These are phyloP conservation scores for Scalopus aquaticus DNA, from an alignment of 2,113 vertebrate species.

Conservation along the genomic window DNA sequence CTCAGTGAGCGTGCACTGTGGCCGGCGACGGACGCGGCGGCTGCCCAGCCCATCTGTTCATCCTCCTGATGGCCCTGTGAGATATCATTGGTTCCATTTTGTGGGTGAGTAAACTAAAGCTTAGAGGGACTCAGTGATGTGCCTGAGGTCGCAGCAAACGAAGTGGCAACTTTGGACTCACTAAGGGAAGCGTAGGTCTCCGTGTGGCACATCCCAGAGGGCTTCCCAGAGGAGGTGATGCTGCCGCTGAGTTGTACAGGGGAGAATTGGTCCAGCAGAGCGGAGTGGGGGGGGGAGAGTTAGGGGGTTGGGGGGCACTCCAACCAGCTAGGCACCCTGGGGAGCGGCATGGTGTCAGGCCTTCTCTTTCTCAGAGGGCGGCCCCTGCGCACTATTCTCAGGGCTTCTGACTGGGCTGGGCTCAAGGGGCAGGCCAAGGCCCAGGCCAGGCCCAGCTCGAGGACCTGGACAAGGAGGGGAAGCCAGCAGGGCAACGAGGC, in stretches of 20 bases:
- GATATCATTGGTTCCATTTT: background rate
- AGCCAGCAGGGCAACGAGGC: background rate
- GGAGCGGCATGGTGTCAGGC: background rate
- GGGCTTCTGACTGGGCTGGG: background rate
- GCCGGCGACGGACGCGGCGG: background rate
- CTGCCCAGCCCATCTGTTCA: background rate
- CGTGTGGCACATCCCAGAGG: background rate
- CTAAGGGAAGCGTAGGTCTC: background rate
- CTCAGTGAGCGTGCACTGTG: rapidly evolving
- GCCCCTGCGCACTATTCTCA: background rate
- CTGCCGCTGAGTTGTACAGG: background rate
- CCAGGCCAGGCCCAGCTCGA: background rate
- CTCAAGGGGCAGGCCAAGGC: background rate
- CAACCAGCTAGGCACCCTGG: background rate
- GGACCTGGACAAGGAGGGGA: background rate
- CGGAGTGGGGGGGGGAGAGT: background rate
- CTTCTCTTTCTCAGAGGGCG: background rate
- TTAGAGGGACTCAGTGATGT: background rate
- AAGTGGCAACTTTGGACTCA: background rate
- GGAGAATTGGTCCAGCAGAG: background rate
- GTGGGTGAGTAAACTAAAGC: background rate
- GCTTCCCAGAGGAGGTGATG: background rate
- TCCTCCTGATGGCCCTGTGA: background rate
- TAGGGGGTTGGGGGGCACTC: background rate
- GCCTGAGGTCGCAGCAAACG: background rate